Conservation (phyloP, 2,797 vertebrate genomes). For the Protosalanx chinensis region DNA sequence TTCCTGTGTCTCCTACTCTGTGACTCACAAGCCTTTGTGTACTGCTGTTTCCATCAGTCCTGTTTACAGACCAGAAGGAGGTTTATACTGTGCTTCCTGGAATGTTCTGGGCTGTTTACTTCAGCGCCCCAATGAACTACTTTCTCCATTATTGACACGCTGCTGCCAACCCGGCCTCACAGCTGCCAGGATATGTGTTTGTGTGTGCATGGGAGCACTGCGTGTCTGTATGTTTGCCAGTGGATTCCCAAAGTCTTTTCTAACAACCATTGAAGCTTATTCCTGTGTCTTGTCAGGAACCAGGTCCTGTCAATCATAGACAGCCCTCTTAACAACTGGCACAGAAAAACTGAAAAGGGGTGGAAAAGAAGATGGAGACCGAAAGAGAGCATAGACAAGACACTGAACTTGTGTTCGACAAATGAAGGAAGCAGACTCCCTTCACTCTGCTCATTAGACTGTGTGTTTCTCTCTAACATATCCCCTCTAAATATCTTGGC, state of each 20-base stretch:
- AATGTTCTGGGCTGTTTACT: not conserved
- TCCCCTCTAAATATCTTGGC: not conserved
- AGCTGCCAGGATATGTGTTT: not conserved
- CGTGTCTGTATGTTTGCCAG: not conserved
- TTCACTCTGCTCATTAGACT: too few relatives aligned
- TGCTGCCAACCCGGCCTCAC: not conserved
- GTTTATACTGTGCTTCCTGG: not conserved
- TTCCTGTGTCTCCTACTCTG: not conserved
- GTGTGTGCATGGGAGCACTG: too few relatives aligned
- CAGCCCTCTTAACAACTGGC: slow-evolving; percentile 26
- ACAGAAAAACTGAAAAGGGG: slow-evolving; percentile 5
- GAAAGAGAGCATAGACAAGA: slow-evolving; percentile 7
- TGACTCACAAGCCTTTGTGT: not conserved
- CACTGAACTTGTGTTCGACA: not conserved
- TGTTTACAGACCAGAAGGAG: not conserved
- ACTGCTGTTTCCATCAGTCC: not conserved
- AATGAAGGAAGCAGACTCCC: not conserved
- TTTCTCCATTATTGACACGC: not conserved
- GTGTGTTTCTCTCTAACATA: not conserved
- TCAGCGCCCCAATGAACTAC: not conserved
- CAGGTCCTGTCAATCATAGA: slow-evolving; percentile 35
- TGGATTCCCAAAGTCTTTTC: slow-evolving; percentile 23
- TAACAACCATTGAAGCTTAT: slow-evolving; percentile 18
- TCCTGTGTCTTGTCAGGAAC: slow-evolving; percentile 27
- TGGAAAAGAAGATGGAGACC: not conserved